These are phyloP conservation scores for Palythoa heliodiscus DNA, from an alignment of 92 coral and sea anemone species.

Conservation along the genomic window DNA sequence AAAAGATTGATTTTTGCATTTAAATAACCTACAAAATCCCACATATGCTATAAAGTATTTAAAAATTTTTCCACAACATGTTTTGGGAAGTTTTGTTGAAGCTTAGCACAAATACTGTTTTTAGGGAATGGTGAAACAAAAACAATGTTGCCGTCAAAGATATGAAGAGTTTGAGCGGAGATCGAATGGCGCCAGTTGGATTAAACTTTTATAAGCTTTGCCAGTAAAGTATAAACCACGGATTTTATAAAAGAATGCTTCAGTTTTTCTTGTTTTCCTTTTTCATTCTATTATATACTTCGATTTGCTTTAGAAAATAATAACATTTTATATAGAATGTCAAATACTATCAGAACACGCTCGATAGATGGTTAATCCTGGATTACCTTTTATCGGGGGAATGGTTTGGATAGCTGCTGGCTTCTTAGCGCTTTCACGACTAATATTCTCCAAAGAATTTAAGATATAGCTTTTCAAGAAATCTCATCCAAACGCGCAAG, in stretches of 20 bases:
- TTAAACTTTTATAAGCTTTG: conserved; percentile 34
- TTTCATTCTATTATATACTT: not conserved
- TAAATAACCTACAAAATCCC: not conserved
- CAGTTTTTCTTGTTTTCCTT: not conserved
- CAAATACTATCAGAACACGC: conserved; percentile 9
- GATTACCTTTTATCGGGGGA: not conserved
- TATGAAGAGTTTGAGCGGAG: conserved; percentile 30
- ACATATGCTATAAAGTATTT: not conserved
- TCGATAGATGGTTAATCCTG: not conserved
- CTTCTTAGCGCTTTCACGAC: conserved; percentile 19
- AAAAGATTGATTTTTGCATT: not conserved
- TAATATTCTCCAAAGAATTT: not conserved
- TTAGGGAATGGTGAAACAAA: conserved; percentile 2
- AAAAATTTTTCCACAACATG: not conserved
- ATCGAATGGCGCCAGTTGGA: conserved; percentile 42
- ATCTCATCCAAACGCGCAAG: not conserved
- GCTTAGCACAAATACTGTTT: not conserved
- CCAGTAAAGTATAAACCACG: conserved; percentile 8
- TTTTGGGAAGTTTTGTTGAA: not conserved
- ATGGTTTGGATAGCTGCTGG: not conserved
- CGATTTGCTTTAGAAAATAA: not conserved
- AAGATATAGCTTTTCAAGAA: not conserved
- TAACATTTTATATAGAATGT: not conserved
- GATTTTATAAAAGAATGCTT: not conserved
- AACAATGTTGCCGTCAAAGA: conserved; percentile 40